A percentile compares a stretch with the other conserved stretches of the same genome.
phyloP scores from a whole-genome alignment of 2,113 vertebrate species.

The Corapipo altera region DNA sequence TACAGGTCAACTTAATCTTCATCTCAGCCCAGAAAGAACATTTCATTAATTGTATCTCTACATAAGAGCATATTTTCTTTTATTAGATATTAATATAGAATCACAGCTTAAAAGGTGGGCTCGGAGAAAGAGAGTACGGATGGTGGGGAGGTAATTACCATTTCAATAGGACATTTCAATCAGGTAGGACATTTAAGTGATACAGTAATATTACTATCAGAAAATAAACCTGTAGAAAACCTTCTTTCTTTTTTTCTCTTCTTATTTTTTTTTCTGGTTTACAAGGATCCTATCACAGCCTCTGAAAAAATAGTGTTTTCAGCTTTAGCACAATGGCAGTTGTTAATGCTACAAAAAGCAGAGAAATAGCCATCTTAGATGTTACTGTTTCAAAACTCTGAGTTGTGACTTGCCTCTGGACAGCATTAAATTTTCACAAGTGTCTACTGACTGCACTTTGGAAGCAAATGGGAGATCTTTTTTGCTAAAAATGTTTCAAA shows the following conservation, averaged over 20 bases:
- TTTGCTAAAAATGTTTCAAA: not conserved
- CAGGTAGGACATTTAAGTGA: not conserved
- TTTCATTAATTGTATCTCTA: not conserved
- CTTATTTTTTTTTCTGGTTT: accelerated
- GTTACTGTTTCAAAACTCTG: not conserved
- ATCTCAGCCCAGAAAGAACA: not conserved
- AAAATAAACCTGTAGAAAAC: not conserved
- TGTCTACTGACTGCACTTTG: not conserved
- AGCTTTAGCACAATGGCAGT: not conserved
- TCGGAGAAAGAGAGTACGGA: not conserved
- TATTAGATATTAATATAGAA: not conserved
- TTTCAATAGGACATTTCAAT: not conserved
- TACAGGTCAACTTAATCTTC: not conserved
- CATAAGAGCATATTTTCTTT: not conserved
- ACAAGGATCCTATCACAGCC: not conserved
- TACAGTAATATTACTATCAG: not conserved
- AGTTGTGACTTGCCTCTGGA: not conserved
- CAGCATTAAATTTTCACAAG: not conserved
- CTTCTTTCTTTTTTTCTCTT: not conserved
- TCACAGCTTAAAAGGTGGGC: not conserved
- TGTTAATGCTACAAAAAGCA: not conserved
- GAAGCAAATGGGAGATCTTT: not conserved
- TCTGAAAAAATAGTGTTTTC: not conserved
- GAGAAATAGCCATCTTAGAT: not conserved
- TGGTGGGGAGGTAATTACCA: not conserved